phyloP scores from a whole-genome alignment of 92 coral and sea anemone genomes.

The Heliopora coerulea region DNA sequence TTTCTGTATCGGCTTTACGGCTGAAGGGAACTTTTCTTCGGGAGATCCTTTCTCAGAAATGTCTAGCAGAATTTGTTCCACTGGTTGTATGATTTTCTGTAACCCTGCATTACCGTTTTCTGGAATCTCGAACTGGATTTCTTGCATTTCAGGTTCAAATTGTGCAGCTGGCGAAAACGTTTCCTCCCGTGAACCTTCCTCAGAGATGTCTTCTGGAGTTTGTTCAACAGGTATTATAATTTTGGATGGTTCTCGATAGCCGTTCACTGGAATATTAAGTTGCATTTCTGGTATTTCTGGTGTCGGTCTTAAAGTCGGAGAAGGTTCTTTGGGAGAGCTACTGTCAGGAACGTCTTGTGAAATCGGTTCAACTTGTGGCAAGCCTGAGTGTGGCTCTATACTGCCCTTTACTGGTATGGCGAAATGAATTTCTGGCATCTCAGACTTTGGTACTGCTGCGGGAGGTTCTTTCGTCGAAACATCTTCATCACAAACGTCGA shows the following conservation, averaged over 20 bases:
- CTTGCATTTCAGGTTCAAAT: neutral
- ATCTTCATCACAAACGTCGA: neutral
- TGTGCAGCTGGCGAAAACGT: too few relatives aligned
- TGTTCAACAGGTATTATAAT: neutral
- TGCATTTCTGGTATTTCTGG: neutral
- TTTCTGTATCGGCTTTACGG: neutral
- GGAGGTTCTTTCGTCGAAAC: neutral
- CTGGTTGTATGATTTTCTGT: too few relatives aligned
- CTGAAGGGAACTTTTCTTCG: neutral
- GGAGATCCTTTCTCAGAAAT: neutral
- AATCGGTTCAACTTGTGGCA: neutral
- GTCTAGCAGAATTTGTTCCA: neutral
- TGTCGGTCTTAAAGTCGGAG: neutral
- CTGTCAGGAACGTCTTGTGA: neutral
- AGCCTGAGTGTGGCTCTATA: too few relatives aligned
- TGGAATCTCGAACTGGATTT: neutral
- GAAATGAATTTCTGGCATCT: neutral
- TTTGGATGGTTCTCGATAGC: neutral
- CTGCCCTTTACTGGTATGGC: neutral
- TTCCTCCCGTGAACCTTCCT: too few relatives aligned
- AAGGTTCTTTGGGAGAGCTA: neutral
- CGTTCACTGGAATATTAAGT: neutral
- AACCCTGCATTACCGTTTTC: too few relatives aligned
- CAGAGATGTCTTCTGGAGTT: neutral
- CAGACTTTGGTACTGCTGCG: neutral